Conservation (phyloP, 2,888 invertebrate species). For the Laothoe populi region DNA sequence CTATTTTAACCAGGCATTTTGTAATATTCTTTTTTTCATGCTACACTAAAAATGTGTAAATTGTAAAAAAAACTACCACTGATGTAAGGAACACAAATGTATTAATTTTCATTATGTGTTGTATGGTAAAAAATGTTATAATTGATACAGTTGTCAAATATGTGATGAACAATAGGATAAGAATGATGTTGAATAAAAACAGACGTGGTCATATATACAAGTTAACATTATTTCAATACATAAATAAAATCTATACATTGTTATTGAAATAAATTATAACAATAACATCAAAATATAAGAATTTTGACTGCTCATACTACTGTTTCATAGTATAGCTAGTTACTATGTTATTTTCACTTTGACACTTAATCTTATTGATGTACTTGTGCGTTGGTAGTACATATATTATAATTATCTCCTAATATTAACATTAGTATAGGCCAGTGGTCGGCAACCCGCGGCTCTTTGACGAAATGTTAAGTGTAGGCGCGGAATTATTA, state of each 20-base stretch:
- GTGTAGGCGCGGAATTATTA: no score
- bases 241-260: not conserved
- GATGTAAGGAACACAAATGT: not conserved
- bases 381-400: not conserved
- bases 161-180: slow-evolving; percentile 43
- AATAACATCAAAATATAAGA: not conserved
- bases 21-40: slow-evolving; percentile 3
- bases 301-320: not conserved
- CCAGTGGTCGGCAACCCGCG: no score
- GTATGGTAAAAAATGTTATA: slow-evolving; percentile 27
- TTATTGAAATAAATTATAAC: not conserved
- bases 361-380: not conserved
- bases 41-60: slow-evolving; percentile 15
- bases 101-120: slow-evolving; percentile 11
- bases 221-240: not conserved
- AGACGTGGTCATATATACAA: slow-evolving; percentile 3
- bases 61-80: slow-evolving; percentile 7
- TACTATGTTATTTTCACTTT: not conserved
- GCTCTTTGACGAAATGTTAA: no score
- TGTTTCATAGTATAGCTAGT: slow-evolving; percentile 5
- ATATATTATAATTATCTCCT: no score
- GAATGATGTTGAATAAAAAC: slow-evolving; percentile 29
- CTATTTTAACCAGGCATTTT: not conserved
- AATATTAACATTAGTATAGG: no score
- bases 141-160: slow-evolving; percentile 38